These are phyloP conservation scores for Xerus rutilus DNA, from an alignment of 2,797 vertebrate species.

Conservation along the genomic window DNA sequence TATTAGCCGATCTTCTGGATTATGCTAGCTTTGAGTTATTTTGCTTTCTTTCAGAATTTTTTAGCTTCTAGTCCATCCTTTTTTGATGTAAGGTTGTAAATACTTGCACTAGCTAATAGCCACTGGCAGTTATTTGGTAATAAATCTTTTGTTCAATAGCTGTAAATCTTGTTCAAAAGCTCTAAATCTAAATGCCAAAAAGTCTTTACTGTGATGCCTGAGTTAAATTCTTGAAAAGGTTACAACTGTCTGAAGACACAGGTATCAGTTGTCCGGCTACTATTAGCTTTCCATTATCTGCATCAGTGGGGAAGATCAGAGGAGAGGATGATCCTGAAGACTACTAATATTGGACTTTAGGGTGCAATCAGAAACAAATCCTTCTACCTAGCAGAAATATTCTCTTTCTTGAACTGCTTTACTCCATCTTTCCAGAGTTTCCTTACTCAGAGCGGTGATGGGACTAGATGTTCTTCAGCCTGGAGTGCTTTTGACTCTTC, in stretches of 20 bases:
- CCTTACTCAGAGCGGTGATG: background rate
- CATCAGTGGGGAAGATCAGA: background rate
- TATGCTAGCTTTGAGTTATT: background rate
- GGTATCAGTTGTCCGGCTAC: background rate
- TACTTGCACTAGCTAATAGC: background rate
- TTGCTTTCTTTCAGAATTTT: background rate
- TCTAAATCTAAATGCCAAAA: constrained; percentile 34
- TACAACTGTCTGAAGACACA: constrained; percentile 17
- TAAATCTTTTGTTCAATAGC: constrained; percentile 59
- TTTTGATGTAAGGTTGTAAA: background rate
- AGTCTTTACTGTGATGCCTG: constrained; percentile 14
- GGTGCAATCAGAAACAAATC: background rate
- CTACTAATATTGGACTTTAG: background rate
- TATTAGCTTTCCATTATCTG: constrained; percentile 31
- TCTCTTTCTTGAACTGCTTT: background rate
- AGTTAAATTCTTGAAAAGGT: constrained; percentile 22
- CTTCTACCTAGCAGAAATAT: background rate
- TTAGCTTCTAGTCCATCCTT: background rate
- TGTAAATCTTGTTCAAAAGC: constrained; percentile 44
- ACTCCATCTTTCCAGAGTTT: background rate
- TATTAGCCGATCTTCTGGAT: background rate
- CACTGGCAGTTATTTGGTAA: constrained; percentile 4
- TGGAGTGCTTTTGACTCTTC: background rate
- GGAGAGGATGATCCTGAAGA: background rate
- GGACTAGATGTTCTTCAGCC: background rate